phyloP scores from a whole-genome alignment of 2,888 invertebrate species.

The Tiphia femorata region DNA sequence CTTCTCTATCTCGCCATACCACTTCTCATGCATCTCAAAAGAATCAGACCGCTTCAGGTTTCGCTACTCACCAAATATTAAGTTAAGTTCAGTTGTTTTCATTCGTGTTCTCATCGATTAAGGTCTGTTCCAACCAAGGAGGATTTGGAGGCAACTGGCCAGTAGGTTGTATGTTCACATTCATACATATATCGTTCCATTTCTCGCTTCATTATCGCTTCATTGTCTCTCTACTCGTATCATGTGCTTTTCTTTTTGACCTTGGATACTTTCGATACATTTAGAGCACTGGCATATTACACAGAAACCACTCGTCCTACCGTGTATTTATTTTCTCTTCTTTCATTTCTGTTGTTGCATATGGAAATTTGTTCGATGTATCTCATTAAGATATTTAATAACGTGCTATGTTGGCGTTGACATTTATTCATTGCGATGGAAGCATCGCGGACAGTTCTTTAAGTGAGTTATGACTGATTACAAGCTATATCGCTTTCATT shows the following conservation, averaged over 20 bases:
- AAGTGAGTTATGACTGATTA: too few relatives aligned
- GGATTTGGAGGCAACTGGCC: conserved; percentile 48
- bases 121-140: conserved; percentile 58
- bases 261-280: conserved; percentile 24
- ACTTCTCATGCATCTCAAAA: conserved; percentile 15
- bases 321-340: too few relatives aligned
- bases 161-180: conserved; percentile 43
- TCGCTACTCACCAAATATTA: conserved; percentile 58
- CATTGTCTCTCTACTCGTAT: conserved; percentile 34
- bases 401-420: too few relatives aligned
- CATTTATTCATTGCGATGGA: too few relatives aligned
- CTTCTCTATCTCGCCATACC: conserved; percentile 10
- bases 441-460: too few relatives aligned
- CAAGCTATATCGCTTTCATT: too few relatives aligned
- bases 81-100: conserved; percentile 47
- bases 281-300: too few relatives aligned
- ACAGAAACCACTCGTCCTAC: too few relatives aligned
- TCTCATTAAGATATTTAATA: too few relatives aligned
- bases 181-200: conserved; percentile 28
- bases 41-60: conserved; percentile 45
- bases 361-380: too few relatives aligned
- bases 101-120: conserved; percentile 52
- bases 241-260: conserved; percentile 34
- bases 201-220: conserved; percentile 38
- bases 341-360: too few relatives aligned